These are phyloP conservation scores for Coreoperca whiteheadi DNA, from an alignment of 2,113 vertebrate species.

Conservation along the genomic window DNA sequence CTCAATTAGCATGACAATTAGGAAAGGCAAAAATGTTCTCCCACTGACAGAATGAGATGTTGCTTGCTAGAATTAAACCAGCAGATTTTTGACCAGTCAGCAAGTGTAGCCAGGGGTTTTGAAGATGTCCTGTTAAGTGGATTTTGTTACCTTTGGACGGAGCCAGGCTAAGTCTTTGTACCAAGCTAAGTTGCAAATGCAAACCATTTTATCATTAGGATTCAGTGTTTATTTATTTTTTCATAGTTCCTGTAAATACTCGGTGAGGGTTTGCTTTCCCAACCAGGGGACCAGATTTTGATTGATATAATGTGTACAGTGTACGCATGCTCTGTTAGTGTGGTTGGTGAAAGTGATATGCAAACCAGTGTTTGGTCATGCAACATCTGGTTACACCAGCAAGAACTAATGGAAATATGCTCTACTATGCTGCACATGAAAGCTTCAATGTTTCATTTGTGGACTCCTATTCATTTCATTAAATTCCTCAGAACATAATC, in stretches of 20 bases:
- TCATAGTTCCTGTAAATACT: not conserved
- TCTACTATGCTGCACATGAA: not conserved
- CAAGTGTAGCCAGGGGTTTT: not conserved
- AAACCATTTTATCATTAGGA: not conserved
- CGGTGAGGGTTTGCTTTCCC: not conserved
- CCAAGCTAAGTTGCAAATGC: not conserved
- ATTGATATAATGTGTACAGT: not conserved
- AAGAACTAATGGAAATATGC: not conserved
- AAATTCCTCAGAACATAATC: not conserved
- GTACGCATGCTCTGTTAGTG: not conserved
- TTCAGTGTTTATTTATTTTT: not conserved
- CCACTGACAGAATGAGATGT: slow-evolving; percentile 25
- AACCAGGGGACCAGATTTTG: not conserved
- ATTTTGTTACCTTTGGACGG: not conserved
- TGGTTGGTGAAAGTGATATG: not conserved
- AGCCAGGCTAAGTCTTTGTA: not conserved
- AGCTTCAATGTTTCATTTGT: not conserved
- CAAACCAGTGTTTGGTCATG: not conserved
- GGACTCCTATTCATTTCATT: not conserved
- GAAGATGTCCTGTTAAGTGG: slow-evolving; percentile 3
- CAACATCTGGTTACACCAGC: slow-evolving; percentile 6
- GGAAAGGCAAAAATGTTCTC: slow-evolving; percentile 25
- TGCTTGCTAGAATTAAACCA: slow-evolving; percentile 18
- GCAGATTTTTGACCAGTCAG: not conserved
- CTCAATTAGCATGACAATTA: slow-evolving; percentile 53